Base-by-base conservation (phyloP, 2,888 invertebrate species). In the Apamea sordens region DNA sequence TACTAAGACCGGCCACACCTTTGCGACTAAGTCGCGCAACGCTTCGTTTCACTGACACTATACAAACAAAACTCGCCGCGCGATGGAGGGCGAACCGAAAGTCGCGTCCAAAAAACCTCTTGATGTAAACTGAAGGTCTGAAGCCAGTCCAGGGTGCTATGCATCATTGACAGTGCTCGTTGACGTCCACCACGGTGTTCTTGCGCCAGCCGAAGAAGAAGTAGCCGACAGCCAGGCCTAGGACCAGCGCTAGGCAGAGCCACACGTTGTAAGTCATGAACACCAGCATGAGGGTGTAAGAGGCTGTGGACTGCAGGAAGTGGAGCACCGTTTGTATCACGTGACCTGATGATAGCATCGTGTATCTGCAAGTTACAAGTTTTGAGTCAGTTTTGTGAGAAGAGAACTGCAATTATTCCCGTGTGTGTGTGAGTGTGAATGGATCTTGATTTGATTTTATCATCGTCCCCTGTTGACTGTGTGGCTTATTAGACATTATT, bases 201-300 rank as follows among this genome's bases (percentile, higher is more conserved):
- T 99, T 99, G 93, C 98, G 98, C 99, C 99, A 99, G 75, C 99
- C 99, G 94, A 99, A 99, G 86, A 99, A 97, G 96, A 99, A 99
- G 96, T 99, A 99, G 11, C 99, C 99, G 36, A 98, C 97, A 0
- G 98, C 99, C n/a, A 99, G 98, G 1, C 99, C 99, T 1, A 98
- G 93, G 1, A 99, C 98, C 15, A 99, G 98, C 3, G 99, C 98
- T 67, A 99, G 89, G 93, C 99, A 99, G 76, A 99, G 97, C 98
- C 99, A 99, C 63, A 98, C 98, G 94, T 99, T 99, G 97, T 99
- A 99, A 0, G 99, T 99, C 99, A 99, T 99, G 96, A 99, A 99
- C 90, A 99, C 98, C 95, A 99, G 95, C 99, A 99, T 99, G 56
- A 99, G 98, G 91, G 99, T 97, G 96, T 99, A 99, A 78, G 99